These are phyloP conservation scores for Hyperopisus bebe DNA, from an alignment of 2,113 vertebrate genomes.

Conservation along the genomic window DNA sequence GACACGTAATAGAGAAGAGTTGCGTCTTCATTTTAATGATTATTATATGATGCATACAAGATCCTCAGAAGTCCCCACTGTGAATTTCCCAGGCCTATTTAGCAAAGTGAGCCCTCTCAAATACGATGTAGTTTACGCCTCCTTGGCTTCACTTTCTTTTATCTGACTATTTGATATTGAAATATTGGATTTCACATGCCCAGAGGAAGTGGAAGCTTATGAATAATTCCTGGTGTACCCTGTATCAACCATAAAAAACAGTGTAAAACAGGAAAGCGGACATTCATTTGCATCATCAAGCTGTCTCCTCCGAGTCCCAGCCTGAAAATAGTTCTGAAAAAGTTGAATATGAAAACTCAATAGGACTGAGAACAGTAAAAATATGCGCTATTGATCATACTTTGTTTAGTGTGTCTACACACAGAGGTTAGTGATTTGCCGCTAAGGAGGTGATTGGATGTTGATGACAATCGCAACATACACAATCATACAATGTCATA, in stretches of 20 bases:
- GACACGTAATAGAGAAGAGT: slow-evolving; percentile 15
- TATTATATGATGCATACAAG: slow-evolving; percentile 27
- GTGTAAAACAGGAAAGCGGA: slow-evolving; percentile 17
- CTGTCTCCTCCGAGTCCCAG: neutral
- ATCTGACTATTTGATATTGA: slow-evolving; percentile 57
- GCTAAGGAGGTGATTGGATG: neutral
- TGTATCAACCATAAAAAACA: neutral
- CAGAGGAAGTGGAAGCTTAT: slow-evolving; percentile 39
- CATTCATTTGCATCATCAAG: slow-evolving; percentile 14
- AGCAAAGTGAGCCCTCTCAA: slow-evolving; percentile 61
- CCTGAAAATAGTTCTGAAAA: neutral
- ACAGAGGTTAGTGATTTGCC: neutral
- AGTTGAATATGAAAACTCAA: neutral
- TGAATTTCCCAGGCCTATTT: slow-evolving; percentile 53
- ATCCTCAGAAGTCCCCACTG: slow-evolving; percentile 41
- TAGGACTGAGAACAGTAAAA: neutral
- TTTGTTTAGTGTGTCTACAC: neutral
- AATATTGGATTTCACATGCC: slow-evolving; percentile 52
- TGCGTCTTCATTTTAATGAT: slow-evolving; percentile 18
- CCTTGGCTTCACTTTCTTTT: slow-evolving; percentile 45
- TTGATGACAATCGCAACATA: neutral
- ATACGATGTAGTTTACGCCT: slow-evolving; percentile 56
- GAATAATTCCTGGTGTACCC: slow-evolving; percentile 7
- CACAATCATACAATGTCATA: neutral
- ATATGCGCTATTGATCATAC: neutral